Base-by-base conservation (phyloP, 2,113 vertebrate species). In the Lipotes vexillifer region DNA sequence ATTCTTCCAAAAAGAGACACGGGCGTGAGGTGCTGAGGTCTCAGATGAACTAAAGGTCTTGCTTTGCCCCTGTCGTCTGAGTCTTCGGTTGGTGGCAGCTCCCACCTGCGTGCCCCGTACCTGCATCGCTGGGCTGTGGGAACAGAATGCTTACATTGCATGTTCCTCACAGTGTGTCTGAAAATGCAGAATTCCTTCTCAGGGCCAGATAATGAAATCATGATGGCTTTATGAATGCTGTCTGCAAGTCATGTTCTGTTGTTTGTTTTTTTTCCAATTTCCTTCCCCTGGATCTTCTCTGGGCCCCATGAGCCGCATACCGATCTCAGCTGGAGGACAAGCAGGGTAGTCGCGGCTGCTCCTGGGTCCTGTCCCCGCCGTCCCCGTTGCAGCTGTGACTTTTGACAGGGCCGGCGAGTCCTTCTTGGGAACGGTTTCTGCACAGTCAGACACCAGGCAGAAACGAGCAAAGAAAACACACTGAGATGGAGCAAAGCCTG, bases 241-340 rank as follows among this genome's bases (percentile, higher is more conserved):
- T 98, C 97, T 94, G 96, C 98, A 96, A 97, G 98, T 98, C 98
- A 98, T 98, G 96, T 98, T 98, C 98, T 97, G 96, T 93, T 98
- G 98, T 98, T 98, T 75, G 96, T 98, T 97, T 98, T 98, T 97
- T 98, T 98, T 98, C 96, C 97, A 97, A 97, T 98, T 98, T 97
- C 98, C 98, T 98, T 98, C 97, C 98, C 98, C 98, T 98, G 97
- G 98, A 95, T 98, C 98, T 97, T 98, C 98, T 96, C 87, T 90
- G 96, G 97, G 97, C 97, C 98, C 96, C 97, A 88, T 96, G 96
- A 98, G 97, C 97, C 97, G 96, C 98, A 98, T 98, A 97, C 98
- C 98, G 12, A 98, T 97, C 98, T 98, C 98, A 98, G 98, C 98
- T 98, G 98, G 98, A 98, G 88, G 96, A 98, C 93, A 93, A 97